Evolutionary conservation across 2,797 vertebrate genomes (phyloP), one percentile per base, ranked within the genome.

Genomic region (Champsocephalus esox): DNA sequence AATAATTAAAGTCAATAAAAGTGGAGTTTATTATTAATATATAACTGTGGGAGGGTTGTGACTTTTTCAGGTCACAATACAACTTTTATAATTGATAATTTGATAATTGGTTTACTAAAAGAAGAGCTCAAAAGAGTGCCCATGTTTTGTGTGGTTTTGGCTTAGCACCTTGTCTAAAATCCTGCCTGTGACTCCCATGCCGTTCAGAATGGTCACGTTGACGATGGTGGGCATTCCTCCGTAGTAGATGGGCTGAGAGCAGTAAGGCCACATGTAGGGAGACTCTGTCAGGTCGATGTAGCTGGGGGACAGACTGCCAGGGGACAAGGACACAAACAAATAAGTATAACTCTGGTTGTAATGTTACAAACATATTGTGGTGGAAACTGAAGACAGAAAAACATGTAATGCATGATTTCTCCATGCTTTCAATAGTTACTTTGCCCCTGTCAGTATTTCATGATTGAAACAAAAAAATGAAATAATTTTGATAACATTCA

Each of bases 251-350:
- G 98, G 98, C 92, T 99, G 98, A 54, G 98, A 99, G 92, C 98
- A 99, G 91, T 99, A 99, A 14, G 98, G 98, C 98, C 98, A 99
- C 98, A 99, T 99, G 93, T 99, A 99, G 0, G 98, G 98, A 87
- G 96, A 97, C 91, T 99, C 98, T 0, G 98, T 99, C 84, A 99
- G 94, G 89, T 99, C 98, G 34, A 99, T 96, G 91, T 99, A 99
- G 94, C 98, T 99, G 32, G 98, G 98, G 88, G 98, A 99, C 66
- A 99, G 93, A 89, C 98, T 99, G 86, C 3, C 41, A 55, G n/a
- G 44, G 73, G 55, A 79, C 38, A 46, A 50, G 3, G 4, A 38
- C 1, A 3, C 11, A 69, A 21, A 13, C 5, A 10, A n/a, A 17
- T 0, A 66, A 50, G 46, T 7, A 17, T 0, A 51, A 51, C n/a